These are phyloP conservation scores for Pyrgus malvae DNA, from an alignment of 2,888 invertebrate species.

Conservation along the genomic window DNA sequence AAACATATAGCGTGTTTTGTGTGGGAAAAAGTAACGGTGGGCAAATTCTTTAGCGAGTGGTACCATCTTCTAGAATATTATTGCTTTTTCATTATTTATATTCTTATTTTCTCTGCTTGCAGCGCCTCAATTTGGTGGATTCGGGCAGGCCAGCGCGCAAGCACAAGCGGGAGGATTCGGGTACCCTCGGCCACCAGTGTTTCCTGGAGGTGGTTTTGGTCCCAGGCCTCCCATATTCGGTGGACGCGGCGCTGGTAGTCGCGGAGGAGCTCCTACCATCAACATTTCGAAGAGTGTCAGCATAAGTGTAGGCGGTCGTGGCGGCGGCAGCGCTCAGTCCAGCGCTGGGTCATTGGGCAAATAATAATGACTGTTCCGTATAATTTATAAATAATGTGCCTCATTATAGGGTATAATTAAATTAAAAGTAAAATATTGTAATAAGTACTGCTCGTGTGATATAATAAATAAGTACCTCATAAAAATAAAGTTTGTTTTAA, in stretches of 20 bases:
- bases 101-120: background rate
- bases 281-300: slow-evolving; percentile 46
- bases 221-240: slow-evolving; percentile 3
- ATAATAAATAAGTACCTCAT: no score
- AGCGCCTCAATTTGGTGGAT: slow-evolving; percentile 36
- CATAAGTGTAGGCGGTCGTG: slow-evolving; percentile 39
- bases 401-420: no score
- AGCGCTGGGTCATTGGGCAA: slow-evolving; percentile 33
- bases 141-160: slow-evolving; percentile 35
- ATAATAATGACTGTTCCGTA: no score
- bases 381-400: no score
- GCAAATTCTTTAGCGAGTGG: no score
- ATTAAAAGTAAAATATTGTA: no score
- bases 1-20: no score
- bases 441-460: no score
- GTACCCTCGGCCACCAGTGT: background rate
- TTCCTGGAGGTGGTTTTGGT: background rate
- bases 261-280: slow-evolving; percentile 27
- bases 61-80: no score
- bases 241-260: background rate
- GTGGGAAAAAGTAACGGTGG: no score
- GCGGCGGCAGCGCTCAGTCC: slow-evolving; percentile 32
- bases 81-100: no score
- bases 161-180: slow-evolving; percentile 29
- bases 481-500: no score